A percentile compares a stretch with the other conserved stretches of the same genome.
Conservation (phyloP, 2,113 vertebrate species). For the Alethe castanea region DNA sequence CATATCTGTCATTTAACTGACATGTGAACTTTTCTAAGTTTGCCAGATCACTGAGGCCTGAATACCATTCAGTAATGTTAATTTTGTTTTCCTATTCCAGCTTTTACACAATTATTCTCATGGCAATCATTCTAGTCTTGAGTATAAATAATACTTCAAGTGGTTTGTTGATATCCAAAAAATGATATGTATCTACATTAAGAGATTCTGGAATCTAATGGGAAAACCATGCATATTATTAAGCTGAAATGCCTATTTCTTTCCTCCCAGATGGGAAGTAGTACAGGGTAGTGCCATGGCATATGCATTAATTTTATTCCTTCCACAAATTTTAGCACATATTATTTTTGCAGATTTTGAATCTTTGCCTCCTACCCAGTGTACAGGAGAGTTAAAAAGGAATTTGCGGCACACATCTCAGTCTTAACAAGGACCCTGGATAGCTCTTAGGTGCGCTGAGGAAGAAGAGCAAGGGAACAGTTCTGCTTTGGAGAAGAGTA, state of each 20-base stretch:
- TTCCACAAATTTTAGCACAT: conserved; percentile 38
- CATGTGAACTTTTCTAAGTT: conserved; percentile 65
- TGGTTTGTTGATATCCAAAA: conserved; percentile 59
- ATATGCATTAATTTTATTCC: conserved; percentile 58
- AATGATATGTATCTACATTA: conserved; percentile 47
- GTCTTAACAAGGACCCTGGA: background rate
- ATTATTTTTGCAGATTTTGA: conserved; percentile 50
- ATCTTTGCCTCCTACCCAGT: conserved; percentile 13
- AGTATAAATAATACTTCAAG: conserved; percentile 61
- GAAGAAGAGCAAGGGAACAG: background rate
- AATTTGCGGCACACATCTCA: background rate
- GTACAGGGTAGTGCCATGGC: conserved; percentile 20
- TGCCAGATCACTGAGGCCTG: conserved; percentile 66
- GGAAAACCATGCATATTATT: conserved; percentile 57
- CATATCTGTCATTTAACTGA: conserved; percentile 61
- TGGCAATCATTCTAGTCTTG: conserved; percentile 62
- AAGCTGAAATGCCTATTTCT: conserved; percentile 52
- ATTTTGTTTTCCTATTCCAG: conserved; percentile 64
- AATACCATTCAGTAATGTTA: conserved; percentile 66
- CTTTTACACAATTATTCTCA: conserved; percentile 61
- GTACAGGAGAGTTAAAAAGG: conserved; percentile 32
- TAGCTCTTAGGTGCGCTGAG: background rate
- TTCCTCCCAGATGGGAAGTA: conserved; percentile 53
- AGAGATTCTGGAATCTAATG: conserved; percentile 54
- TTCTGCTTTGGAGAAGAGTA: background rate